Conservation (phyloP, 2,888 invertebrate species). For the Latheticus oryzae region DNA sequence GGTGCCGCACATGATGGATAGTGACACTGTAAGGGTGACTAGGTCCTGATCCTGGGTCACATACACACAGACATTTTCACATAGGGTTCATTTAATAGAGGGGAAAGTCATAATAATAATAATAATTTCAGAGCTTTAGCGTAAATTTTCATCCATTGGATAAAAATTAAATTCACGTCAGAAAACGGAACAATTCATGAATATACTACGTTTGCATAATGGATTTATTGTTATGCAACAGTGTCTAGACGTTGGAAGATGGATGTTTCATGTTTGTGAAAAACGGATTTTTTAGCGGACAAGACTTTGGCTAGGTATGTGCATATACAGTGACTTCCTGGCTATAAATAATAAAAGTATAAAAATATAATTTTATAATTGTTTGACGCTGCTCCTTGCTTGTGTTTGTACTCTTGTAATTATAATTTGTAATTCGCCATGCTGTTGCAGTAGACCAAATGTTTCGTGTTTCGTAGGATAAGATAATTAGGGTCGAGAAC, state of each 20-base stretch:
- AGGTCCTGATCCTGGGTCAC: conserved; percentile 49
- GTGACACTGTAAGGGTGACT: conserved; percentile 51
- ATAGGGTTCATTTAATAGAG: conserved; percentile 50
- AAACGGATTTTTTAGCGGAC: conserved; percentile 14
- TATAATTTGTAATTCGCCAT: conserved; percentile 21
- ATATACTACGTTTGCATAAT: conserved; percentile 16
- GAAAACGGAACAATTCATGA: conserved; percentile 14
- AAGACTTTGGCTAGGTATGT: too few species aligned
- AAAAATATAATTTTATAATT: too few species aligned
- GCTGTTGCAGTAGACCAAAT: conserved; percentile 19
- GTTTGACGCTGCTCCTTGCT: too few species aligned
- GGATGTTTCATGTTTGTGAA: conserved; percentile 11
- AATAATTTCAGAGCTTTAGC: conserved; percentile 9
- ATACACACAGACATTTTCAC: too few species aligned
- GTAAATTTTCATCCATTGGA: conserved; percentile 6
- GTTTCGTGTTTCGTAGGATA: conserved; percentile 10
- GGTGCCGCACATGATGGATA: conserved; percentile 59
- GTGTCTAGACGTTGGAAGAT: conserved; percentile 10
- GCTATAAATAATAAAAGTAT: too few species aligned
- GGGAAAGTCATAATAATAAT: too few species aligned
- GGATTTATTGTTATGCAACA: conserved; percentile 2
- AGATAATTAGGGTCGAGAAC: conserved; percentile 10
- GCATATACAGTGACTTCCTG: too few species aligned
- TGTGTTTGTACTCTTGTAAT: too few species aligned
- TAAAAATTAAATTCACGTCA: too few species aligned